Evolutionary conservation across 2,113 vertebrate genomes (phyloP), one percentile per base, ranked within the genome.

Genomic region (Leptosomus discolor): DNA sequence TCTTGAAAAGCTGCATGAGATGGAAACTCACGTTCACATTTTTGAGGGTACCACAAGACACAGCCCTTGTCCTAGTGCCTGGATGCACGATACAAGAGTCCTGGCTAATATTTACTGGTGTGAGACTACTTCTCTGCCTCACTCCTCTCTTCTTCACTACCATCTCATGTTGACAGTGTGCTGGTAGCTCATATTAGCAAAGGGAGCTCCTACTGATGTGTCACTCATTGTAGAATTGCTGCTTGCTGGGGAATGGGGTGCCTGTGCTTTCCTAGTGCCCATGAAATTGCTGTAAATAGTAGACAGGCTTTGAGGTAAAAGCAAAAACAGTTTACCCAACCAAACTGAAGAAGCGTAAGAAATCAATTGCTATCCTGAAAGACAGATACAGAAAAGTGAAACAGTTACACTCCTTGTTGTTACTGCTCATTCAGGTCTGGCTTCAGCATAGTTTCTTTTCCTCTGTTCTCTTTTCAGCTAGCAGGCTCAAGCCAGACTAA

Each of bases 281-380:
- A 3, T 88, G 60, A 82, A 92, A 87, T 78, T 41, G 11, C 39
- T 81, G 23, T 84, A 50, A 74, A 71, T 46, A 43, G 30, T 53
- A 67, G 51, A 29, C 29, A 63, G 68, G 20, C 48, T 82, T 61
- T 77, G 56, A 92, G 46, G 43, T 89, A 89, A 77, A 92, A 94
- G 75, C 48, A 70, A 41, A 69, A 90, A 67, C 23, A 43, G 12
- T 80, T 92, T 41, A 70, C 43, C 46, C 56, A 67, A 4, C 27
- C 70, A 9, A 91, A 84, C 45, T 57, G 48, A 63, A 71, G 50
- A n/a, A 77, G 37, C 1, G 0, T 75, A 46, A 76, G 74, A 88
- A 79, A 83, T 79, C 39, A 11, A 15, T 77, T 77, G 67, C 48
- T 46, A 0, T 69, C 14, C 27, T 77, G 80, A 21, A 60, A 64